Conservation (phyloP, 2,888 invertebrate species). For the Cremastinae sp. region DNA sequence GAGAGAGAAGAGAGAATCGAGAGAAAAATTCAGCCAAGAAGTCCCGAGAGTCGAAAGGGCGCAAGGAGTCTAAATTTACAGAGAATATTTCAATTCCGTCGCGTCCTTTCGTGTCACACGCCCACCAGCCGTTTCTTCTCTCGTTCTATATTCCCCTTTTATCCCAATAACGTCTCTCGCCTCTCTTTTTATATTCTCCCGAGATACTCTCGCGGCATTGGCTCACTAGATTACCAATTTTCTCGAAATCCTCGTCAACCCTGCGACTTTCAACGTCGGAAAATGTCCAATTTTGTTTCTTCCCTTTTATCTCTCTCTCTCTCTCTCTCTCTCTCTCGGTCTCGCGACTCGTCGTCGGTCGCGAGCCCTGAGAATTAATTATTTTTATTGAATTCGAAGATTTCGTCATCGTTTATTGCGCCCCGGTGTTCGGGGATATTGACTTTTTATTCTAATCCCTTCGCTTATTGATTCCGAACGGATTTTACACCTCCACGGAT, state of each 20-base stretch:
- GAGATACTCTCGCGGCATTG: constrained; percentile 5
- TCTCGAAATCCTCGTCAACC: not conserved
- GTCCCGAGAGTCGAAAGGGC: not conserved
- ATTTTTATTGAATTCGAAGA: not conserved
- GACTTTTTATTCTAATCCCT: not conserved
- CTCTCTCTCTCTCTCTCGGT: too few species aligned
- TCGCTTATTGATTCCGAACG: constrained; percentile 7
- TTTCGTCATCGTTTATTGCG: not conserved
- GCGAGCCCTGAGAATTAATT: not conserved
- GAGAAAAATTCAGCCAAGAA: constrained; percentile 1
- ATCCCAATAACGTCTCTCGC: constrained; percentile 28
- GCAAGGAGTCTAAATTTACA: not conserved
- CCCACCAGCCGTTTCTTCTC: not conserved
- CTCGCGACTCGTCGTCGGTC: too few species aligned
- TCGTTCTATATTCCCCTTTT: not conserved
- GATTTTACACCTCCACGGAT: too few species aligned
- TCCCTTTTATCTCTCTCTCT: too few species aligned
- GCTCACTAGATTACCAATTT: constrained; percentile 23
- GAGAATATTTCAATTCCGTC: not conserved
- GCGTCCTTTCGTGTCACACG: not conserved
- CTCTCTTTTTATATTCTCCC: constrained; percentile 12
- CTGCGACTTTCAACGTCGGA: not conserved
- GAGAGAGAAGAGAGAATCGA: not conserved
- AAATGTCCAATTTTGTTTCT: not conserved
- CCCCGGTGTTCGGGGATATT: too few species aligned